A percentile compares a stretch with the other conserved stretches of the same genome.
Evolutionary conservation across 2,113 vertebrate species (phyloP).

Genomic region (Atrichornis clamosus): DNA sequence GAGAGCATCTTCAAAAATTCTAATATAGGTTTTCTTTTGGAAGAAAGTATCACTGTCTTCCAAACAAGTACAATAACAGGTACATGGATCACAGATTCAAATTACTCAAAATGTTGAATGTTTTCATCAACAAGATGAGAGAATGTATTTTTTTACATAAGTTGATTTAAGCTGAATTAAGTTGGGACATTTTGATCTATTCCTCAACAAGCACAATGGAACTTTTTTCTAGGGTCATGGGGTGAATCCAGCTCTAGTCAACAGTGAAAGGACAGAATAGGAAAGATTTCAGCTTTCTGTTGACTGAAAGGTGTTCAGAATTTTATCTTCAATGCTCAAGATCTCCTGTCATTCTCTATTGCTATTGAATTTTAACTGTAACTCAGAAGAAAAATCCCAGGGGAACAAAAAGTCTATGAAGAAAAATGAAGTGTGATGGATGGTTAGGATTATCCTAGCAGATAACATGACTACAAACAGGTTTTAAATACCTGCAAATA

Average conservation of each 20-base stretch:
- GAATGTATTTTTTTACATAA: not conserved
- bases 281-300: not conserved
- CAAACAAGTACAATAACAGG: not conserved
- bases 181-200: not conserved
- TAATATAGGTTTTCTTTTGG: not conserved
- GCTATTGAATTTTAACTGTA: not conserved
- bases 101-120: not conserved
- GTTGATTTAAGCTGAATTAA: not conserved
- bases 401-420: not conserved
- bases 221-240: not conserved
- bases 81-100: not conserved
- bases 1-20: not conserved
- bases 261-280: not conserved
- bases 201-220: not conserved
- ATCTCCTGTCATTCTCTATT: not conserved
- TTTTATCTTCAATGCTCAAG: not conserved
- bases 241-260: not conserved
- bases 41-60: not conserved
- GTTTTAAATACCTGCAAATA: slow-evolving; percentile 7
- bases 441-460: not conserved
- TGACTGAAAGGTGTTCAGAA: not conserved
- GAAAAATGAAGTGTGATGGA: not conserved
- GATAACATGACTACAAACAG: not conserved
- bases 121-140: not conserved
- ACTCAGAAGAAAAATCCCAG: not conserved